These are phyloP conservation scores for Parasteatoda tepidariorum DNA, from an alignment of 1,140 invertebrate genomes.

Conservation along the genomic window DNA sequence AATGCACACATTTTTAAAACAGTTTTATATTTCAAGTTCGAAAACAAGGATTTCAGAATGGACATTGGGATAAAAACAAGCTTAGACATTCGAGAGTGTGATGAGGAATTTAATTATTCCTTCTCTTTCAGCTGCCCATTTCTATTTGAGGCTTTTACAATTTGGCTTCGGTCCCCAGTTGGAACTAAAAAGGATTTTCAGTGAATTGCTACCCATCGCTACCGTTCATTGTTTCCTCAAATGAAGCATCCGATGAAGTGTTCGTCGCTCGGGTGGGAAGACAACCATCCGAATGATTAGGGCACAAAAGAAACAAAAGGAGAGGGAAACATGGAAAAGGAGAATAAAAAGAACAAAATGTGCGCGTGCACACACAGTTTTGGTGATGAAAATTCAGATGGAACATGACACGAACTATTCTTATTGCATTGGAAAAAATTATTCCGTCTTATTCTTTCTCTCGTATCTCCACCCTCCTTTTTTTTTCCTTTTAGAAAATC, in stretches of 20 bases:
- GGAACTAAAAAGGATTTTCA: neutral
- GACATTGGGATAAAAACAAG: too few relatives aligned
- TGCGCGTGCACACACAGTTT: neutral
- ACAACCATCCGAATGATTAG: slow-evolving; percentile 4
- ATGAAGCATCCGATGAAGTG: neutral
- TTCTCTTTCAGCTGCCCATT: too few relatives aligned
- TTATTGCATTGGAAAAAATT: neutral
- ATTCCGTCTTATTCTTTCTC: neutral
- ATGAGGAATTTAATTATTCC: too few relatives aligned
- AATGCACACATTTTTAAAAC: too few relatives aligned
- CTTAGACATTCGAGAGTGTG: too few relatives aligned
- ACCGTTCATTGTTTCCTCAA: neutral
- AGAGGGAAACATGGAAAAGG: neutral
- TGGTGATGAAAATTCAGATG: slow-evolving; percentile 13
- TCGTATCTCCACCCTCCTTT: neutral
- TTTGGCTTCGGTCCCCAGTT: neutral
- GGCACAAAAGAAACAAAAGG: neutral
- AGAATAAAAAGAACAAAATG: neutral
- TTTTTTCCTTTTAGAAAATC: neutral
- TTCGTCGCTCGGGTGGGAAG: slow-evolving; percentile 2
- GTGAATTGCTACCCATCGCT: neutral
- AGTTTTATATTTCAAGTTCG: too few relatives aligned
- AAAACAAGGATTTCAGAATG: too few relatives aligned
- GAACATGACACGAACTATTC: neutral
- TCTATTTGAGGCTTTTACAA: too few relatives aligned